phyloP scores from a whole-genome alignment of 2,797 vertebrate genomes.

The Chromis chromis region DNA sequence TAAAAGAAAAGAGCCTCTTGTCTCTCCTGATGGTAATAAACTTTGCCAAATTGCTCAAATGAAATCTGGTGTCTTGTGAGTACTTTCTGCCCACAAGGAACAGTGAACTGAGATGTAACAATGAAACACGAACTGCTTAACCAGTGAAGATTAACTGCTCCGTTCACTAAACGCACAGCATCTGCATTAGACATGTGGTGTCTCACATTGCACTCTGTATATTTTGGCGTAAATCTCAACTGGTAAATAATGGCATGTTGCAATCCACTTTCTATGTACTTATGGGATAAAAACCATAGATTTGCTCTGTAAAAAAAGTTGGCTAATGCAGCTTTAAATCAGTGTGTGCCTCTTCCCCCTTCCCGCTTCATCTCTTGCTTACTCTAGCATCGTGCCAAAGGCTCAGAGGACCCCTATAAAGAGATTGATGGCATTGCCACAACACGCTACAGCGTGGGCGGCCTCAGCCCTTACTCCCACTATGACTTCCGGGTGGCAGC shows the following conservation, averaged over 20 bases:
- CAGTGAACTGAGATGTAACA: constrained; percentile 27
- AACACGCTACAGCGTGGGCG: constrained; percentile 98
- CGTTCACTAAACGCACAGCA: constrained; percentile 18
- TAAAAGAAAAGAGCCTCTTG: constrained; percentile 26
- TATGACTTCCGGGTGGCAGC: constrained; percentile 97
- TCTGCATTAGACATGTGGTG: background rate
- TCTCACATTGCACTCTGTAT: constrained; percentile 4
- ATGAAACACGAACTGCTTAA: constrained; percentile 19
- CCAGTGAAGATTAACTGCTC: constrained; percentile 10
- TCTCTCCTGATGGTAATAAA: constrained; percentile 32
- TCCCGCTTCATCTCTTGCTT: constrained; percentile 6
- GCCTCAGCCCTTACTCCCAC: constrained; percentile 97
- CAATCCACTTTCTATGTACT: background rate
- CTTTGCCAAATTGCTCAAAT: constrained; percentile 25
- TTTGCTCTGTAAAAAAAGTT: background rate
- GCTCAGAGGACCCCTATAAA: constrained; percentile 93
- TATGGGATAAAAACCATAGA: background rate
- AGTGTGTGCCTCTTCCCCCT: background rate
- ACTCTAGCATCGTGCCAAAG: constrained; percentile 91
- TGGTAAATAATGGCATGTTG: background rate
- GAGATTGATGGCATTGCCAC: constrained; percentile 98
- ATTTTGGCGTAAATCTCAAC: constrained; percentile 9
- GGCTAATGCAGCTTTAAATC: constrained; percentile 19
- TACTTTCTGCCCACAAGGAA: constrained; percentile 7
- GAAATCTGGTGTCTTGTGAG: constrained; percentile 29